Evolutionary conservation across 2,888 invertebrate genomes (phyloP).

Genomic region (Ophraella communa): DNA sequence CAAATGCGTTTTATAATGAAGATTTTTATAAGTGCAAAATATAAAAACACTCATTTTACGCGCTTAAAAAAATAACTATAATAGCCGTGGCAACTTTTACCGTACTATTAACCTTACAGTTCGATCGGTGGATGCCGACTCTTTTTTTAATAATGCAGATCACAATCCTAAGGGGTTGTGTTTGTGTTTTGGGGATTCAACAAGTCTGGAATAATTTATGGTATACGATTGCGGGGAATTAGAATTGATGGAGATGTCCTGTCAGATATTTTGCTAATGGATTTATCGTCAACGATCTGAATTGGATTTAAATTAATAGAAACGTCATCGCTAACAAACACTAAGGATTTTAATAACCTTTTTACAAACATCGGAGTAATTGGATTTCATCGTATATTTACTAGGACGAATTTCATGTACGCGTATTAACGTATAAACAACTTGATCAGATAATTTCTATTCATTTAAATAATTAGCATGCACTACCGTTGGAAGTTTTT

Average conservation of each 20-base stretch:
- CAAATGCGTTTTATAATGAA: too few species aligned
- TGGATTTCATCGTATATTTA: too few species aligned
- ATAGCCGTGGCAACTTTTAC: too few species aligned
- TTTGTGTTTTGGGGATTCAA: neutral
- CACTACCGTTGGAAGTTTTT: neutral
- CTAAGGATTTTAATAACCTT: too few species aligned
- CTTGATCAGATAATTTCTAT: neutral
- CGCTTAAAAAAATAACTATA: too few species aligned
- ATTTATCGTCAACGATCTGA: neutral
- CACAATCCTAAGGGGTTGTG: neutral
- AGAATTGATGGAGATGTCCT: constrained; percentile 12
- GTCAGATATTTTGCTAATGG: constrained; percentile 5
- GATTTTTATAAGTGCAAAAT: too few species aligned
- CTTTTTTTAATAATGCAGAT: neutral
- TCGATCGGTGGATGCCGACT: neutral
- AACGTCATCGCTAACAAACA: neutral
- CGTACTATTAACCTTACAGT: too few species aligned
- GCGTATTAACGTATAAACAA: neutral
- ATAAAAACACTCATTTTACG: too few species aligned
- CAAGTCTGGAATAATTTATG: constrained; percentile 11
- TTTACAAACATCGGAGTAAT: too few species aligned
- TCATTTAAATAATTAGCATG: neutral
- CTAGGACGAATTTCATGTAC: neutral
- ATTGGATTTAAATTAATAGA: constrained; percentile 3
- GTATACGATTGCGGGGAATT: constrained; percentile 3